These are phyloP conservation scores for Heliothis peltigera DNA, from an alignment of 2,888 invertebrate species.

Conservation along the genomic window DNA sequence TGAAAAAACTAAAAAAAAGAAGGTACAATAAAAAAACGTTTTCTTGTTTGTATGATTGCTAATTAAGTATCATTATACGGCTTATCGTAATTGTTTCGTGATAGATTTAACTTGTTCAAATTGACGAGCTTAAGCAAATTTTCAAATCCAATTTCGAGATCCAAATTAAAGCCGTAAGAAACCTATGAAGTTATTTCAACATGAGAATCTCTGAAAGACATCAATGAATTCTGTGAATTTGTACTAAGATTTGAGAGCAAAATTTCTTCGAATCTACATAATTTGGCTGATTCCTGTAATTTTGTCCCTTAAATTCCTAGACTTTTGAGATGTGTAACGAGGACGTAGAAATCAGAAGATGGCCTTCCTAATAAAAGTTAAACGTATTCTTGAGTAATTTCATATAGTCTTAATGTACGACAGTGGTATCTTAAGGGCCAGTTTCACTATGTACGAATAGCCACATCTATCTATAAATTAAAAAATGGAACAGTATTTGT, in stretches of 20 bases:
- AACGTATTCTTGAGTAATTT: slow-evolving; percentile 26
- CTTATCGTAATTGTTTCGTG: no score
- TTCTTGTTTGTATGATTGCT: no score
- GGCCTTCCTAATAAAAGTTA: slow-evolving; percentile 27
- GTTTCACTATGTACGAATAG: no score
- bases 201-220: slow-evolving; percentile 34
- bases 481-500: no score
- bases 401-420: slow-evolving; percentile 5
- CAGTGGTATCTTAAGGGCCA: no score
- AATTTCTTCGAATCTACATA: slow-evolving; percentile 31
- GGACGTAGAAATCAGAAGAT: slow-evolving; percentile 43
- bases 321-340: slow-evolving; percentile 19
- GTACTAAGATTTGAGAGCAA: slow-evolving; percentile 37
- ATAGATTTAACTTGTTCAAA: slow-evolving; percentile 27
- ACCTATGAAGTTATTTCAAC: slow-evolving; percentile 53
- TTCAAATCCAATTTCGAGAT: slow-evolving; percentile 38
- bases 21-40: no score
- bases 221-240: slow-evolving; percentile 47
- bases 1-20: no score
- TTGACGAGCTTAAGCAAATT: slow-evolving; percentile 38
- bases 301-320: slow-evolving; percentile 10
- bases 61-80: no score
- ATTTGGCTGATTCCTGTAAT: slow-evolving; percentile 37
- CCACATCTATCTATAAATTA: no score
- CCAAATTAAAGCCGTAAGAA: slow-evolving; percentile 34